Percentiles rank a stretch among this genome's conserved stretches.
Evolutionary conservation across 2,888 invertebrate genomes (phyloP).

Genomic region (Tricholauxania praeusta): DNA sequence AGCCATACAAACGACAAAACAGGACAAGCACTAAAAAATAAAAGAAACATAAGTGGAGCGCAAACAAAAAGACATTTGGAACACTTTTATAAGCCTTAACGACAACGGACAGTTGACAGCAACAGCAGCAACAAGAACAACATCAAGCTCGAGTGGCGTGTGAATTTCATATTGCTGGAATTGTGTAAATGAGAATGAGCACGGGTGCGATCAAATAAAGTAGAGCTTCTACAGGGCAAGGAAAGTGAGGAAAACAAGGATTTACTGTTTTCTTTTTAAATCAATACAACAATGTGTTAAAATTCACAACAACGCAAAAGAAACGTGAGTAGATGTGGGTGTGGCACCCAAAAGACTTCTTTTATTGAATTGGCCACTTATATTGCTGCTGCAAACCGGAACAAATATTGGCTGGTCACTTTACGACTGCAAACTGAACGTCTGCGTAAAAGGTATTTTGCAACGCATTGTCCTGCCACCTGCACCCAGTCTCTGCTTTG

Average conservation of each 20-base stretch:
- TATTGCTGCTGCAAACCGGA: neutral
- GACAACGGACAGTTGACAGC: neutral
- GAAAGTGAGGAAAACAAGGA: no score
- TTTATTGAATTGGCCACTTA: slow-evolving; percentile 21
- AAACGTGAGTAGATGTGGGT: slow-evolving; percentile 31
- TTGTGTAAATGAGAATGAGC: neutral
- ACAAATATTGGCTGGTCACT: neutral
- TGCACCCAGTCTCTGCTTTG: no score
- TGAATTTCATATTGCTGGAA: slow-evolving; percentile 23
- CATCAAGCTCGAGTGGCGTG: slow-evolving; percentile 29
- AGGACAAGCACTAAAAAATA: slow-evolving; percentile 1
- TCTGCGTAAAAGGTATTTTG: neutral
- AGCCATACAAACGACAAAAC: slow-evolving; percentile 19
- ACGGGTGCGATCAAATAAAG: neutral
- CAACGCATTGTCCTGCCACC: no score
- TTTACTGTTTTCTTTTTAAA: no score
- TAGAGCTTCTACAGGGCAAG: neutral
- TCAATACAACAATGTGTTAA: no score
- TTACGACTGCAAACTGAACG: neutral
- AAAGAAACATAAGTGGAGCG: neutral
- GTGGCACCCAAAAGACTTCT: slow-evolving; percentile 31
- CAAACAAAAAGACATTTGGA: neutral
- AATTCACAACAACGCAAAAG: no score
- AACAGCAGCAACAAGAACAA: no score
- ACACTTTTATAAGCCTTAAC: neutral